Percentiles rank a stretch among this genome's conserved stretches.
These are phyloP conservation scores for Noctuana brunneofusca DNA, from an alignment of 2,888 invertebrate species.

Conservation along the genomic window DNA sequence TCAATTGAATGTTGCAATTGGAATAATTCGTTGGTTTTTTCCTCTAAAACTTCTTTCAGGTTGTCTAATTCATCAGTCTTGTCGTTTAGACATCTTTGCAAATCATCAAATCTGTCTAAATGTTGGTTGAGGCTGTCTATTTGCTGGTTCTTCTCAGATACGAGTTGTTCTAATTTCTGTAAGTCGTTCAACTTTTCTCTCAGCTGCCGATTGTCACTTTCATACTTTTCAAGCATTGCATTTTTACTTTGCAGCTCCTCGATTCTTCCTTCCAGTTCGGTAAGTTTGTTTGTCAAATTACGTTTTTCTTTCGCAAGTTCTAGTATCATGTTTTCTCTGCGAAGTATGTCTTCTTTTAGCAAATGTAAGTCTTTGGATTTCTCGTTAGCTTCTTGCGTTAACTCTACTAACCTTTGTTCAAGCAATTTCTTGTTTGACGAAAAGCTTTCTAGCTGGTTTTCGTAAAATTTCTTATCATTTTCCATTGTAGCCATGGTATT, in stretches of 20 bases:
- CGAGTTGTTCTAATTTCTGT: constrained; percentile 77
- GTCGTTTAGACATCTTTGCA: constrained; percentile 77
- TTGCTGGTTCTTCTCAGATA: constrained; percentile 81
- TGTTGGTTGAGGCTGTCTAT: constrained; percentile 79
- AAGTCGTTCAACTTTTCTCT: constrained; percentile 75
- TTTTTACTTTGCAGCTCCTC: constrained; percentile 75
- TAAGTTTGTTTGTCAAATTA: constrained; percentile 71
- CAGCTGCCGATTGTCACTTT: constrained; percentile 73
- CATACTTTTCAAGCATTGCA: constrained; percentile 61
- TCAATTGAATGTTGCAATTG: constrained; percentile 67
- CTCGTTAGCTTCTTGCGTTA: constrained; percentile 80
- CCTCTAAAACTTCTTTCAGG: constrained; percentile 74
- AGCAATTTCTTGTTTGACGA: constrained; percentile 78
- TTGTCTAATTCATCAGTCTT: constrained; percentile 74
- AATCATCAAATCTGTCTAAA: constrained; percentile 71
- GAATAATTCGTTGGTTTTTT: constrained; percentile 70
- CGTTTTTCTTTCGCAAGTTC: constrained; percentile 83
- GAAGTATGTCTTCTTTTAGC: constrained; percentile 80
- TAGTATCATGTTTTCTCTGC: constrained; percentile 82
- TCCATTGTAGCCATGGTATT: constrained; percentile 78
- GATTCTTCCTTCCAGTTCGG: constrained; percentile 78
- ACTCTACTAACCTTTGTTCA: constrained; percentile 81
- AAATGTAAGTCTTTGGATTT: constrained; percentile 78
- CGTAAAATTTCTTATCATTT: constrained; percentile 81
- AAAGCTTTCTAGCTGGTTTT: constrained; percentile 79